Base-by-base conservation (phyloP, 2,113 vertebrate species). In the Cyprinus carpio region DNA sequence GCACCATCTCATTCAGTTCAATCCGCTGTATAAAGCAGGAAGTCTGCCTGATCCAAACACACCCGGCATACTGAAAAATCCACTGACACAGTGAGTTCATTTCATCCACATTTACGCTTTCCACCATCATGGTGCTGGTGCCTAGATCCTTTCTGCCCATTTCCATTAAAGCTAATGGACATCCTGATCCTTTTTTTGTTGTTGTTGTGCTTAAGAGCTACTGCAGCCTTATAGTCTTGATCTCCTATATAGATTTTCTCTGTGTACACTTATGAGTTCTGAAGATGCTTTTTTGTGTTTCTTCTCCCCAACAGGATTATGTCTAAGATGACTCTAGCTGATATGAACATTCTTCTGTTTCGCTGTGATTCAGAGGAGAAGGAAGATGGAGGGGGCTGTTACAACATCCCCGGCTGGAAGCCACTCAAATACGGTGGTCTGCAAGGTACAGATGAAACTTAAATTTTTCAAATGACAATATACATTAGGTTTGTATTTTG, bases 381-480 rank as follows among this genome's bases (percentile, higher is more conserved):
- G 25, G 98, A 99, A 87, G 97, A 98, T 25, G 97, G 97, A 2
- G 97, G 97, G 56, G 98, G 98, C 0, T 97, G 97, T 86, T 99
- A 99, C 85, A 87, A 93, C 72, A 94, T 99, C 88, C 97, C 98
- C 18, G 95, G 96, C 82, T 99, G 97, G 97, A 96, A 95, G 25
- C 67, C 93, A 0, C 92, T 99, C 3, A 98, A 98, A 83, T 99
- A 99, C 29, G 96, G 93, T 43, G 98, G 98, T 77, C 95, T 99
- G 23, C 98, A 99, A 94, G 98, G 98, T 99, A 92, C 74, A 46
- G 23, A 60, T 64, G 23, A 72, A 23, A 15, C 25, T 18, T 87
- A 20, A 27, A 23, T 60, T 80, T 82, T 2, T 11, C n/a, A 43
- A 3, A 43, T 0, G 3, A n/a, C 20, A 25, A 3, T 15, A 15